Percentiles rank a stretch among this genome's conserved stretches.
phyloP scores from a whole-genome alignment of 2,113 vertebrate species.

The Bolborhynchus lineola region DNA sequence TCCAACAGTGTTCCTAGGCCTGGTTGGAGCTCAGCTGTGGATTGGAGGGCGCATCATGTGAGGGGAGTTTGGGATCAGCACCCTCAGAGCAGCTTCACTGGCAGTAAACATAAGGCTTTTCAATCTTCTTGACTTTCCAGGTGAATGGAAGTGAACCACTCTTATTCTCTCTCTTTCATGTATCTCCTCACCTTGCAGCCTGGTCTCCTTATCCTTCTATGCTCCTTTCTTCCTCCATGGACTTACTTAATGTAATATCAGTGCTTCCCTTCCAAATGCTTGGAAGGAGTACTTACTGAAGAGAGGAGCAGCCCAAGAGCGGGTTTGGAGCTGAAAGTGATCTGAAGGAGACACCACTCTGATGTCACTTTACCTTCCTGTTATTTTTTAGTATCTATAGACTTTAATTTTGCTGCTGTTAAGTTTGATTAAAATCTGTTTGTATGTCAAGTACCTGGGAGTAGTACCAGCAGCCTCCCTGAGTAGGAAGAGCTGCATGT shows the following conservation, averaged over 20 bases:
- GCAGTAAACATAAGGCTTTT: neutral
- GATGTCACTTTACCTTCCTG: neutral
- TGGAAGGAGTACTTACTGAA: neutral
- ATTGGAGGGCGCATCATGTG: neutral
- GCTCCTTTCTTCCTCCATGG: neutral
- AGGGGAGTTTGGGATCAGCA: neutral
- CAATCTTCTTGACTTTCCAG: neutral
- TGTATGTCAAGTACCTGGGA: neutral
- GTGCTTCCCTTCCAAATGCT: neutral
- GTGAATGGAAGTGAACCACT: neutral
- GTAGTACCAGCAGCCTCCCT: neutral
- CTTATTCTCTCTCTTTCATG: neutral
- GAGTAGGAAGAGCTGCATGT: neutral
- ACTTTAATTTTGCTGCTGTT: neutral
- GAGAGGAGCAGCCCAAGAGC: neutral
- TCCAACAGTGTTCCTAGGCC: neutral
- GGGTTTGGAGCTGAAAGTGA: neutral
- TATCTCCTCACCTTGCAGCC: neutral
- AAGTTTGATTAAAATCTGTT: neutral
- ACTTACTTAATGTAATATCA: neutral
- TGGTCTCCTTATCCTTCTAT: neutral
- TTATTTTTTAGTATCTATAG: neutral
- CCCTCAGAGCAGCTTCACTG: neutral
- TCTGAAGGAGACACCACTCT: neutral
- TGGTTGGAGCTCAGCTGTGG: neutral